These are phyloP conservation scores for Agrotis exclamationis DNA, from an alignment of 2,888 invertebrate genomes.

Conservation along the genomic window DNA sequence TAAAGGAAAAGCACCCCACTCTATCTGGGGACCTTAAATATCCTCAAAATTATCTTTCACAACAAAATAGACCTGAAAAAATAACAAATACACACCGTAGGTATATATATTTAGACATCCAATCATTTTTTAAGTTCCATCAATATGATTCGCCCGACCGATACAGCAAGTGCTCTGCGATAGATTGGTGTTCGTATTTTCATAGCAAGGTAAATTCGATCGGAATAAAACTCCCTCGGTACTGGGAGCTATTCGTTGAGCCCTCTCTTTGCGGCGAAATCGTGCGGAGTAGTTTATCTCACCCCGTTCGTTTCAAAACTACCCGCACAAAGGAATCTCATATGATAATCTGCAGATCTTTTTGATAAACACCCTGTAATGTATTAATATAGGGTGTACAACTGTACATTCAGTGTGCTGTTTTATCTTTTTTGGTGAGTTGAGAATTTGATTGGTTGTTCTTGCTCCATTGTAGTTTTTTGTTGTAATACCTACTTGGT, in stretches of 20 bases:
- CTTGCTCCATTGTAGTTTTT: neutral
- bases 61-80: conserved; percentile 13
- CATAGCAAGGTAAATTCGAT: conserved; percentile 85
- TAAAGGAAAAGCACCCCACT: neutral
- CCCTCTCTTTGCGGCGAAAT: conserved; percentile 89
- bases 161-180: conserved; percentile 65
- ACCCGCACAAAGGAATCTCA: conserved; percentile 81
- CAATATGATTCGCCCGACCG: conserved; percentile 60
- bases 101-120: conserved; percentile 46
- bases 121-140: conserved; percentile 62
- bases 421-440: conserved; percentile 26
- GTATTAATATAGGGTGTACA: conserved; percentile 53
- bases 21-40: neutral
- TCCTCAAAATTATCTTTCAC: neutral
- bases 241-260: conserved; percentile 81
- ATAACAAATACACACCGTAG: neutral
- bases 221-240: conserved; percentile 84
- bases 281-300: conserved; percentile 88
- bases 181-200: conserved; percentile 73
- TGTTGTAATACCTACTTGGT: neutral
- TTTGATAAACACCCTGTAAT: conserved; percentile 69
- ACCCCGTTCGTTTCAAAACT: conserved; percentile 78
- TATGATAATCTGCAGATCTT: conserved; percentile 84
- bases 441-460: neutral
- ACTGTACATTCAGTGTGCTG: conserved; percentile 3